A percentile compares a stretch with the other conserved stretches of the same genome.
Evolutionary conservation across 2,888 invertebrate genomes (phyloP).

Genomic region (Drosophila cracens): DNA sequence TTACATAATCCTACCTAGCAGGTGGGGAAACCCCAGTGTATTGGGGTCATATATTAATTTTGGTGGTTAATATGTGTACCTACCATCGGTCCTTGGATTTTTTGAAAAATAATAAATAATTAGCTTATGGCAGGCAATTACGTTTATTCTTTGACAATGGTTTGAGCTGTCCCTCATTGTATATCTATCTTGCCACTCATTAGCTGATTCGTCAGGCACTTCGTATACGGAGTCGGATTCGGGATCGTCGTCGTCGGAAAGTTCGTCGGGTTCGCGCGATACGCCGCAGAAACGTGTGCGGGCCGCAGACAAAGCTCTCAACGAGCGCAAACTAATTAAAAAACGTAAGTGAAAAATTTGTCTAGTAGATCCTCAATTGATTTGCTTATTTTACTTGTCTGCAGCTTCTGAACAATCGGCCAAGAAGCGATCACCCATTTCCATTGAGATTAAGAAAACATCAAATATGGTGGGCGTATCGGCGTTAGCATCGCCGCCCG

Average conservation of each 20-base stretch:
- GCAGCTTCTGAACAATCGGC: constrained; percentile 78
- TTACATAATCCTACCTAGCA: no score
- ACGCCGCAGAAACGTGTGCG: constrained; percentile 80
- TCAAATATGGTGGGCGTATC: constrained; percentile 82
- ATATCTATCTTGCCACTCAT: neutral
- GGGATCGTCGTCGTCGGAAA: constrained; percentile 84
- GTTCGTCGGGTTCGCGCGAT: constrained; percentile 83
- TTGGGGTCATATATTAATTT: no score
- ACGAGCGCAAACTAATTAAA: constrained; percentile 82
- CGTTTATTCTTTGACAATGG: no score
- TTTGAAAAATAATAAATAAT: no score
- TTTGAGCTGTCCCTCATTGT: no score
- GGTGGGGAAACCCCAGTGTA: no score
- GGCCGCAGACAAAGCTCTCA: constrained; percentile 75
- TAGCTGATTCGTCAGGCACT: constrained; percentile 81
- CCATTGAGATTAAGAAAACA: constrained; percentile 84
- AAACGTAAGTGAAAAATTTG: constrained; percentile 75
- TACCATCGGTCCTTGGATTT: no score
- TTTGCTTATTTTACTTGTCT: neutral
- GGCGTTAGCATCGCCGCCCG: constrained; percentile 77
- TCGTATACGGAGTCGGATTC: constrained; percentile 84
- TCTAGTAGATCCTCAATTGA: no score
- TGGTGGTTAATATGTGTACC: no score
- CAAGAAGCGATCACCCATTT: constrained; percentile 84
- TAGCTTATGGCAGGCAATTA: no score